Conservation (phyloP, 1,140 invertebrate genomes). For the Pentalonia nigronervosa region DNA sequence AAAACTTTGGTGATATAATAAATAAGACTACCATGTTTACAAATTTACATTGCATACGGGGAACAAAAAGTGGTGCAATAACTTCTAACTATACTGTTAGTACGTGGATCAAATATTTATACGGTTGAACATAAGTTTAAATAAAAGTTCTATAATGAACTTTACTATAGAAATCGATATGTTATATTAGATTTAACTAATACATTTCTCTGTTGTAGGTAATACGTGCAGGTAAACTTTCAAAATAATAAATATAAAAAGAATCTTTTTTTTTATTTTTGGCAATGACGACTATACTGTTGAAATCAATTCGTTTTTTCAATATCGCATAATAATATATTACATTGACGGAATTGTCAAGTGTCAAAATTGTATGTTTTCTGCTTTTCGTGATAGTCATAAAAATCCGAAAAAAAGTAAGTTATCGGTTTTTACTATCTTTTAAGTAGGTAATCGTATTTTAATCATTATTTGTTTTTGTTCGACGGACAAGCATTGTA, state of each 20-base stretch:
- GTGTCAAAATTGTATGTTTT: background rate
- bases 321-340: background rate
- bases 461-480: background rate
- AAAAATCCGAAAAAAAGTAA: background rate
- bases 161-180: background rate
- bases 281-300: background rate
- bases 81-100: background rate
- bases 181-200: background rate
- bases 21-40: background rate
- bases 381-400: background rate
- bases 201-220: background rate
- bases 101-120: background rate
- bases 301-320: background rate
- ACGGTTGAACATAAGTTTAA: background rate
- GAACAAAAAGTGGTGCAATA: background rate
- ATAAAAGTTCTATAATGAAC: background rate
- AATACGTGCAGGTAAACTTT: background rate
- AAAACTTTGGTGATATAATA: background rate
- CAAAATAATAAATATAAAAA: slow-evolving; percentile 8
- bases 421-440: background rate
- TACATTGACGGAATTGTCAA: background rate
- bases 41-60: background rate
- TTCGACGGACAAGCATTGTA: background rate
- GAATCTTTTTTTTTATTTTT: background rate
- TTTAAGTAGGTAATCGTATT: background rate